These are phyloP conservation scores for Microchirus variegatus DNA, from an alignment of 2,797 vertebrate species.

Conservation along the genomic window DNA sequence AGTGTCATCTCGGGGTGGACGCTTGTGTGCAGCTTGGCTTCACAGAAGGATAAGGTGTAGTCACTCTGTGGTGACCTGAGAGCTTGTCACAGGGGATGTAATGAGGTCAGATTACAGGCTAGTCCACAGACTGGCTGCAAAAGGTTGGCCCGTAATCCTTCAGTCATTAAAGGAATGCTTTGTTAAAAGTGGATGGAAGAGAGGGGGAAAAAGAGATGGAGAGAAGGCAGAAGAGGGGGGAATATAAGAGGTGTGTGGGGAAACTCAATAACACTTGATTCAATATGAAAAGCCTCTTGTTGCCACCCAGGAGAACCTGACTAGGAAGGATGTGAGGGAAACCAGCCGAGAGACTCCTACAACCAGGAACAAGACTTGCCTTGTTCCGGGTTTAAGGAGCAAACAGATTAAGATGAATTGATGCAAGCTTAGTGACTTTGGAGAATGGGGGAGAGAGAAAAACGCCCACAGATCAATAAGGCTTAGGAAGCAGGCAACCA, in stretches of 20 bases:
- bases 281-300: constrained; percentile 83
- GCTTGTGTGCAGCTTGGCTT: constrained; percentile 60
- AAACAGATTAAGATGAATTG: constrained; percentile 85
- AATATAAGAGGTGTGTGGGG: constrained; percentile 77
- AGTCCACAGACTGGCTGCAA: constrained; percentile 79
- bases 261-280: constrained; percentile 87
- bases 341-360: constrained; percentile 79
- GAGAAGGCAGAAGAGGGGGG: constrained; percentile 62
- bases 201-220: constrained; percentile 62
- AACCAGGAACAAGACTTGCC: constrained; percentile 84
- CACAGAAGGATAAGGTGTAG: constrained; percentile 76
- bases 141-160: constrained; percentile 82
- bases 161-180: constrained; percentile 85
- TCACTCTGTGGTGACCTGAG: constrained; percentile 71
- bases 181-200: constrained; percentile 78
- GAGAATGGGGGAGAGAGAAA: constrained; percentile 73
- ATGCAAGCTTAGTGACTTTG: constrained; percentile 84
- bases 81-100: constrained; percentile 83
- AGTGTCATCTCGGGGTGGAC: constrained; percentile 55
- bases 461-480: constrained; percentile 83
- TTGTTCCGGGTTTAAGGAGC: constrained; percentile 86
- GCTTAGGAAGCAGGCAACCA: constrained; percentile 79
- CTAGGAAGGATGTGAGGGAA: constrained; percentile 81
- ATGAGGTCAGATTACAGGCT: constrained; percentile 88
- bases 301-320: constrained; percentile 83